phyloP scores from a whole-genome alignment of 1,140 invertebrate species.

The Magallana gigas region DNA sequence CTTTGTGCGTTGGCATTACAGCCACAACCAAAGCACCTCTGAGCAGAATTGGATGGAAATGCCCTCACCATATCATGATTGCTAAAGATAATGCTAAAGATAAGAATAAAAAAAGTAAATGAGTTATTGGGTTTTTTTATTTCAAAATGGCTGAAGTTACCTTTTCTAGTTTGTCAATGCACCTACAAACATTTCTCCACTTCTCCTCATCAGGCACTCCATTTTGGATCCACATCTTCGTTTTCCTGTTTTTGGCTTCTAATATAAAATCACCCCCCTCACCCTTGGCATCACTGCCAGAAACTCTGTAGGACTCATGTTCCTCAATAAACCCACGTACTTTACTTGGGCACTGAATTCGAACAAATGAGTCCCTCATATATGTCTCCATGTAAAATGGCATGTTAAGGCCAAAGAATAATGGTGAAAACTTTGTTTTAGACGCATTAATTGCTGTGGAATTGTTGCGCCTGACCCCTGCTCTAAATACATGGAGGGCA shows the following conservation, averaged over 20 bases:
- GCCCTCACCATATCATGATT: background rate
- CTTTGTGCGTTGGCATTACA: background rate
- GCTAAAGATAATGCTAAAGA: background rate
- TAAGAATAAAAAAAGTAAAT: background rate
- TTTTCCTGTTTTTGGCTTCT: background rate
- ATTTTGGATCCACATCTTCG: background rate
- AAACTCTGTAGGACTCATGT: constrained; percentile 46
- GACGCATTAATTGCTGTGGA: constrained; percentile 11
- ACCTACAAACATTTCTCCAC: background rate
- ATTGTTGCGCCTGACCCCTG: constrained; percentile 41
- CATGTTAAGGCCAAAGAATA: constrained; percentile 50
- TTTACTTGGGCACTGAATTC: constrained; percentile 41
- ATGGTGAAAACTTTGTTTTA: constrained; percentile 32
- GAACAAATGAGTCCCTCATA: constrained; percentile 39
- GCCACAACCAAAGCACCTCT: background rate
- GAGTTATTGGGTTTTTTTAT: background rate
- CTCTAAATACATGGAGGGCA: constrained; percentile 38
- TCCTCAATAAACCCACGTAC: too few species aligned
- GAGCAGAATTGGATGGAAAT: constrained; percentile 1
- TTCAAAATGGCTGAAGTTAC: background rate
- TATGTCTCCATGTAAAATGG: constrained; percentile 49
- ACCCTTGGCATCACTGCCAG: constrained; percentile 25
- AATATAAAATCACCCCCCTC: constrained; percentile 42
- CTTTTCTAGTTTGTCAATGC: constrained; percentile 35
- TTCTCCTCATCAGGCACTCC: background rate